Evolutionary conservation across 2,888 invertebrate species (phyloP), one percentile per base, ranked within the genome.

Genomic region (Machimus rusticus): DNA sequence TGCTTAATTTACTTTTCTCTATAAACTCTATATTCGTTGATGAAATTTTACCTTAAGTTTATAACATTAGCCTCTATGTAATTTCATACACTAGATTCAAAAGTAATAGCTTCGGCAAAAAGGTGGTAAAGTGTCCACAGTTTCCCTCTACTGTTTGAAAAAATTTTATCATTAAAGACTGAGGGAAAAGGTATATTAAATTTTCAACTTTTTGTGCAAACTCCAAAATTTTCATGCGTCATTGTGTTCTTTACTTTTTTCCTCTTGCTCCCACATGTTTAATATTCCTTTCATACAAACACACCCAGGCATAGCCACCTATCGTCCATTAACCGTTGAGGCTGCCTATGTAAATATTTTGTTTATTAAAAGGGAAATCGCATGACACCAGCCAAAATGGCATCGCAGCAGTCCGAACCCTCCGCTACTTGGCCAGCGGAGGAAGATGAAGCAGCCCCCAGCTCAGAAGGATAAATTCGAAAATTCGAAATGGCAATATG

Each of bases 261-360:
- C 66, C 66, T 28, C 28, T 5, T 23, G 5, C 51, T 12, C 28
- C 28, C 23, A 28, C 23, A 28, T 23, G 5, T 57, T n/a, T 19
- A 8, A 8, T 57, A 23, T 23, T 8, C 57, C 19, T 4, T 14
- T 19, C 23, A 0, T 23, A 28, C 51, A 12, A 66, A 66, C 12
- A 0, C 23, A 28, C 66, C 28, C 23, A 2, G 66, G n/a, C 51
- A 12, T 28, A 66, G 28, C 23, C 66, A 23, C 55, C 8, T 5
- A 9, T 46, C 78, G 23, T 16, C 46, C 23, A 5, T 23, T 78
- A 43, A 19, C 9, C 43, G 4, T 12, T 39, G 78, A n/a, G 78
- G 19, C 46, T 43, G 43, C 78, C 46, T 78, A 23, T 78, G 78
- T 78, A 78, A 78, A 78, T 78, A 78, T 78, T 78, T 78, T 78